Base-by-base conservation (phyloP, 1,140 invertebrate genomes). In the Sycobia sp. region DNA sequence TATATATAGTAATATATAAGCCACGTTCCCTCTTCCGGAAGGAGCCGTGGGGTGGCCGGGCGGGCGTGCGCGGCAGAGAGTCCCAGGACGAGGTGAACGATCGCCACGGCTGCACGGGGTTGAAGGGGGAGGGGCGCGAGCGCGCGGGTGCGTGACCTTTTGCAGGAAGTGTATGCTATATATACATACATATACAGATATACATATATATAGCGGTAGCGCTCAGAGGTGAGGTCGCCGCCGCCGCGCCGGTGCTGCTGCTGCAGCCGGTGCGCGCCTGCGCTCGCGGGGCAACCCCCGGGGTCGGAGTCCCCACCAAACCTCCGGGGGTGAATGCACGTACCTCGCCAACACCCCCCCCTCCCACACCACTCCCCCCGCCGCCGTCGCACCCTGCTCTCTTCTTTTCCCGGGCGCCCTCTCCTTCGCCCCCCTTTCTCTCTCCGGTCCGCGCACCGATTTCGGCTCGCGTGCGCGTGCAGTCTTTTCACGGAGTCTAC, bases 241-340 rank as follows among this genome's bases (percentile, higher is more conserved):
- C n/a, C n/a, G n/a, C n/a, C n/a, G n/a, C 50, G 36, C 32, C 67
- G 65, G 65, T 69, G 71, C 73, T 72, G 71, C 67, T 69, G 68
- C 66, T 69, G 67, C 68, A 18, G 44, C 53, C 57, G 60, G 38
- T 49, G 55, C 57, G 27, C 43, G n/a, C 14, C 25, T 44, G 43
- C 7, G 4, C 7, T 4, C 7, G 38, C 9, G 7, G n/a, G 32
- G 34, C 36, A 23, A 13, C 25, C n/a, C 50, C 64, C 58, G 58
- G 58, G 58, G 49, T 60, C 58, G 58, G 36, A 51, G 51, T 49
- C 34, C 65, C 22, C 61, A 61, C 62, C 46, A 10, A 47, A 36
- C 44, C 55, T 54, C 67, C 27, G 34, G 20, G 59, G 59, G 59
- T 62, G 51, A 55, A 62, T 49, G 51, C 34, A 62, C 60, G 51